phyloP scores from a whole-genome alignment of 1,140 invertebrate species.

The Caenorhabditis tropicalis region DNA sequence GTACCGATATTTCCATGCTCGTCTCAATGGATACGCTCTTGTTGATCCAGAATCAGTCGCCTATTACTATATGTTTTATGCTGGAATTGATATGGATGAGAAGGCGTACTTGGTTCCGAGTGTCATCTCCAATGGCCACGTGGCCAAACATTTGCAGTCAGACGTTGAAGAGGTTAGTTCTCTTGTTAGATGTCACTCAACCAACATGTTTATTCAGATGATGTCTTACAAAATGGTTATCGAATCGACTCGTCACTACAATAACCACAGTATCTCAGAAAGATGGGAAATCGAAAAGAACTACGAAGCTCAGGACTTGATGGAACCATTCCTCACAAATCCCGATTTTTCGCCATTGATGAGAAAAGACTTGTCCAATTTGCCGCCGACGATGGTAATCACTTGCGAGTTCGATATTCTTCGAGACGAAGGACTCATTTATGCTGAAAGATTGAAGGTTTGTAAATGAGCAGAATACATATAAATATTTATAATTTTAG shows the following conservation, averaged over 20 bases:
- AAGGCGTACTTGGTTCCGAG: background rate
- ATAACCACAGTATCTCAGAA: background rate
- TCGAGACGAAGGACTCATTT: slow-evolving; percentile 57
- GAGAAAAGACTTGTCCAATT: slow-evolving; percentile 17
- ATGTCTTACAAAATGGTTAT: background rate
- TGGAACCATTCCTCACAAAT: slow-evolving; percentile 46
- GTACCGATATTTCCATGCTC: slow-evolving; percentile 51
- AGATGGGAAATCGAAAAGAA: slow-evolving; percentile 1
- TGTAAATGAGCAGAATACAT: too few species aligned
- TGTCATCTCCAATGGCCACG: slow-evolving; percentile 47
- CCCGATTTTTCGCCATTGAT: slow-evolving; percentile 50
- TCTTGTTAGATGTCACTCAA: background rate
- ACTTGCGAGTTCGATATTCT: slow-evolving; percentile 58
- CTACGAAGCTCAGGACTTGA: background rate
- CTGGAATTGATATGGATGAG: slow-evolving; percentile 52
- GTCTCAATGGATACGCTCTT: slow-evolving; percentile 51
- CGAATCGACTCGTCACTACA: background rate
- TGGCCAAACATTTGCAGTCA: background rate
- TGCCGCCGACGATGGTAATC: slow-evolving; percentile 55
- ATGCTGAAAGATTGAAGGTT: slow-evolving; percentile 47
- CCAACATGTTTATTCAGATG: background rate
- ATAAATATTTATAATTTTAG: background rate
- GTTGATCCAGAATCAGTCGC: slow-evolving; percentile 59
- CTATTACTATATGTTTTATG: slow-evolving; percentile 57
- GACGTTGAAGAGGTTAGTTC: slow-evolving; percentile 39